Evolutionary conservation across 2,113 vertebrate species (phyloP).

Genomic region (Rhadina sibilatrix): DNA sequence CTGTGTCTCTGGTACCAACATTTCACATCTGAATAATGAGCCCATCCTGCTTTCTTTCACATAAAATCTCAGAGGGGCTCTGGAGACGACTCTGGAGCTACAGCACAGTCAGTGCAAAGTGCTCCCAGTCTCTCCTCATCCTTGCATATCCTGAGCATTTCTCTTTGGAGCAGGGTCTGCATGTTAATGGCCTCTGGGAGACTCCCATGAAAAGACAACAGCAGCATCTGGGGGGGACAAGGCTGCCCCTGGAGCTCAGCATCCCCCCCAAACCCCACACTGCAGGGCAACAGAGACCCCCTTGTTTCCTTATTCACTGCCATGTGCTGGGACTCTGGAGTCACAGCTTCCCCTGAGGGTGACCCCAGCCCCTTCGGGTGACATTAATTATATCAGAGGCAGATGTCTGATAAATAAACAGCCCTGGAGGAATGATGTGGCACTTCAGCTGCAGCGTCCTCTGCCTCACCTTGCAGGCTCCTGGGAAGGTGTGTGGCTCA

Average conservation of each 20-base stretch:
- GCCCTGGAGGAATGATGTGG: neutral
- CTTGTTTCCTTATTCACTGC: fast-evolving
- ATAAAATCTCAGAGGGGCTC: neutral
- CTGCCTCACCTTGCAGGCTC: neutral
- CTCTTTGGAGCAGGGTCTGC: neutral
- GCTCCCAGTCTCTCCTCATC: neutral
- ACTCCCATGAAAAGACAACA: neutral
- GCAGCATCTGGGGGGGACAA: fast-evolving
- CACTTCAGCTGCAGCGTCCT: neutral
- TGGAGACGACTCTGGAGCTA: neutral
- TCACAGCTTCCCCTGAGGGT: neutral
- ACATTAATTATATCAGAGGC: neutral
- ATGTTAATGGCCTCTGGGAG: neutral
- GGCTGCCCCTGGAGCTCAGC: fast-evolving
- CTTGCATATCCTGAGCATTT: neutral
- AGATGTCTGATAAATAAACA: slow-evolving; percentile 22
- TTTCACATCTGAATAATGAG: neutral
- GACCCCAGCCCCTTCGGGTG: fast-evolving
- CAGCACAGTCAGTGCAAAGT: neutral
- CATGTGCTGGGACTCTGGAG: fast-evolving
- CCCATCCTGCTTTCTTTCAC: neutral
- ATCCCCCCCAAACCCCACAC: neutral
- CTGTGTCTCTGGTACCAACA: neutral
- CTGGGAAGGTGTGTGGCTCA: neutral
- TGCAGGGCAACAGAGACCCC: fast-evolving